These are phyloP conservation scores for Petroica traversi DNA, from an alignment of 2,113 vertebrate genomes.

Conservation along the genomic window DNA sequence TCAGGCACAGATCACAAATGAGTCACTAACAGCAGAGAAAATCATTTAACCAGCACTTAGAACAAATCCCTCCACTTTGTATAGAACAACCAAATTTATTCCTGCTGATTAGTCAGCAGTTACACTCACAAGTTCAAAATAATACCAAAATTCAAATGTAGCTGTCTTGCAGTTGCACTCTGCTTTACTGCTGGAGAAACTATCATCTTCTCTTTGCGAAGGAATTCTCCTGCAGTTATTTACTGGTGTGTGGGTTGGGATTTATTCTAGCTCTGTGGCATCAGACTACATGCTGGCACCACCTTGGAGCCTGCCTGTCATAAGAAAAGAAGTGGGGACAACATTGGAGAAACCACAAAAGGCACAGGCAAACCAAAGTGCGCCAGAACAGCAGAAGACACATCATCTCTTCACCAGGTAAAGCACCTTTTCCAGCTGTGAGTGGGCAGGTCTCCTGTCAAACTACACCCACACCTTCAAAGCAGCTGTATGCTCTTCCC, in stretches of 20 bases:
- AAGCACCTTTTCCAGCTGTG: background rate
- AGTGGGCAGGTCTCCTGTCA: background rate
- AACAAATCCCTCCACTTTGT: background rate
- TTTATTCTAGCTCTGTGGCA: background rate
- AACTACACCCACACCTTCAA: background rate
- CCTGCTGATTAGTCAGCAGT: conserved; percentile 47
- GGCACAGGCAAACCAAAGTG: background rate
- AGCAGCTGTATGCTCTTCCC: background rate
- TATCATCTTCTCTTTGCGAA: background rate
- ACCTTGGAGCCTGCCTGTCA: background rate
- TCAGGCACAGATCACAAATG: conserved; percentile 12
- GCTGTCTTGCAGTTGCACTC: background rate
- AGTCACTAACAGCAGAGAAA: conserved; percentile 30
- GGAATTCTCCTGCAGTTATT: background rate
- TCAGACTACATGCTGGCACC: background rate
- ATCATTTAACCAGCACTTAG: background rate
- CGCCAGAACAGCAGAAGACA: background rate
- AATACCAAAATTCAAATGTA: conserved; percentile 31
- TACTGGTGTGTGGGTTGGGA: background rate
- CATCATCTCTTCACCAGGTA: rapidly evolving
- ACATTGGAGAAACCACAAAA: background rate
- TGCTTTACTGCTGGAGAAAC: background rate
- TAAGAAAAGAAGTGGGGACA: too few species aligned
- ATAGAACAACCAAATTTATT: conserved; percentile 13
- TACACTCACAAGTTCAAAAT: conserved; percentile 15